Evolutionary conservation across 2,113 vertebrate genomes (phyloP).

Genomic region (Pristiophorus japonicus): DNA sequence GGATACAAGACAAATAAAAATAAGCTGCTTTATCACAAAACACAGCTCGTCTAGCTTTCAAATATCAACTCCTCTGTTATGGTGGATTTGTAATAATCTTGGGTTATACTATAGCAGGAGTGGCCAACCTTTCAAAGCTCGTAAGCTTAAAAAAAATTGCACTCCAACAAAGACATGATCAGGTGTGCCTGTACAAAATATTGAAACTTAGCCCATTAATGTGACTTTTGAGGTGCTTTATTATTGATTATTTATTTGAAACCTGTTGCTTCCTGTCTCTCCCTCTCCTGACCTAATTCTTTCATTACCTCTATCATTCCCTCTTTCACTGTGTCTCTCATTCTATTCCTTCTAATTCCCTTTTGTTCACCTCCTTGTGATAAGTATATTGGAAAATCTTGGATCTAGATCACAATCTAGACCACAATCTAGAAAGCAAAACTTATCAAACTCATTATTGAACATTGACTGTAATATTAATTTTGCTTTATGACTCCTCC

Average conservation of each 20-base stretch:
- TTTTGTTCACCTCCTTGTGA: not conserved
- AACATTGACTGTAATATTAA: not conserved
- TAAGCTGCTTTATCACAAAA: not conserved
- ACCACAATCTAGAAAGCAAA: too few relatives aligned
- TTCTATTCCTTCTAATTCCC: not conserved
- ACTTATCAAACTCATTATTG: too few relatives aligned
- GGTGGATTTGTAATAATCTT: not conserved
- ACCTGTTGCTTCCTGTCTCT: not conserved
- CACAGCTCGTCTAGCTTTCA: not conserved
- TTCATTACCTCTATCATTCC: not conserved
- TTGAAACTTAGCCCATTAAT: not conserved
- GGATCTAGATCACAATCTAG: too few relatives aligned
- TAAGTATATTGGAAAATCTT: not conserved
- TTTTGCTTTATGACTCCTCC: not conserved
- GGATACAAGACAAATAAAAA: not conserved
- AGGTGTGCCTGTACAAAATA: not conserved
- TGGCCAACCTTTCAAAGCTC: not conserved
- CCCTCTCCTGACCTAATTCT: not conserved
- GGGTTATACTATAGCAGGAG: not conserved
- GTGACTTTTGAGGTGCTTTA: not conserved
- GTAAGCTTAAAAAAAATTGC: not conserved
- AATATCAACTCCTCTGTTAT: not conserved
- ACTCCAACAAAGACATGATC: not conserved
- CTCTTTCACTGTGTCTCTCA: not conserved
- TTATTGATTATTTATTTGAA: not conserved